Conservation (phyloP, 2,113 vertebrate genomes). For the Holacanthus passer region DNA sequence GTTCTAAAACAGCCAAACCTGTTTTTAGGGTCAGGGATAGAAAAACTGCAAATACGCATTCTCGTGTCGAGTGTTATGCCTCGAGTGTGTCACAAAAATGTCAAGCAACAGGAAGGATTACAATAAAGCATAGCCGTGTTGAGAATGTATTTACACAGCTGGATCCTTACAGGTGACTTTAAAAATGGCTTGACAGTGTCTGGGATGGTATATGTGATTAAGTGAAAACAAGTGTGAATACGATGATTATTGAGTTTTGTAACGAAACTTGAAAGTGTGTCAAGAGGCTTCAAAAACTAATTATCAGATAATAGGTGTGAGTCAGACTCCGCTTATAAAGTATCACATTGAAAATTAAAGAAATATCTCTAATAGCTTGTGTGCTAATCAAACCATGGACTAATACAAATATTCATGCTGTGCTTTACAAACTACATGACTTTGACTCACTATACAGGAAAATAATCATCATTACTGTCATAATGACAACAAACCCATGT, state of each 20-base stretch:
- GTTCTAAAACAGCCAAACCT: constrained; percentile 47
- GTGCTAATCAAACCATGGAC: not conserved
- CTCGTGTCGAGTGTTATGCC: not conserved
- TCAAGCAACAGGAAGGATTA: not conserved
- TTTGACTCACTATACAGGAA: not conserved
- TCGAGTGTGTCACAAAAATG: not conserved
- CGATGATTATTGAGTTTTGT: not conserved
- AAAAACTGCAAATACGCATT: not conserved
- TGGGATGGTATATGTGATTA: not conserved
- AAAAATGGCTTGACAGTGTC: not conserved
- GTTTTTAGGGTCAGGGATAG: constrained; percentile 22
- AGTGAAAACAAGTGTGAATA: not conserved
- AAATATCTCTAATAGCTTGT: not conserved
- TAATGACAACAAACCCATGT: not conserved
- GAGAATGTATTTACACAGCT: not conserved
- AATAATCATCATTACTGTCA: not conserved
- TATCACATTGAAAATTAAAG: not conserved
- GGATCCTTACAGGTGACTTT: not conserved
- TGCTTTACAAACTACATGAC: too few relatives aligned
- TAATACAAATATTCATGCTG: not conserved
- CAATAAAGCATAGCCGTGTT: not conserved
- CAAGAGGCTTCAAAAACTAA: not conserved
- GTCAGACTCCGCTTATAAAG: not conserved
- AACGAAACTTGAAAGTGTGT: not conserved
- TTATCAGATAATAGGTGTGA: not conserved